Percentiles rank a stretch among this genome's conserved stretches.
Conservation (phyloP, 1,140 invertebrate species). For the Caenorhabditis latens region DNA sequence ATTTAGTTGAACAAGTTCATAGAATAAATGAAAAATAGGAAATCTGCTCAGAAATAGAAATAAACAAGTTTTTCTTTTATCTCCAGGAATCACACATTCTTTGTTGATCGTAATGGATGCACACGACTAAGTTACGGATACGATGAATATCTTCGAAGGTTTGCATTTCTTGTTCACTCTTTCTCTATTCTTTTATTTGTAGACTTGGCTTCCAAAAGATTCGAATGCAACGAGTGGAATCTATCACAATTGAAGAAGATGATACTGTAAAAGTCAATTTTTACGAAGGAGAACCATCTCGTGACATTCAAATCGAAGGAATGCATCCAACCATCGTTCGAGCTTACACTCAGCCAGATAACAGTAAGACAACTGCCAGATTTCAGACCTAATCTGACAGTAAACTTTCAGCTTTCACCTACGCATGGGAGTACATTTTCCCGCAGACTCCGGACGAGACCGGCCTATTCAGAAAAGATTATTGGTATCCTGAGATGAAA, state of each 20-base stretch:
- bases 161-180: not conserved
- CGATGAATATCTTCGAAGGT: constrained; percentile 31
- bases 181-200: not conserved
- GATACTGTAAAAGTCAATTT: constrained; percentile 44
- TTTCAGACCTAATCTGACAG: not conserved
- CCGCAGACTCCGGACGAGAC: not conserved
- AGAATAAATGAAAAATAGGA: not conserved
- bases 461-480: constrained; percentile 40
- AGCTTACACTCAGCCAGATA: constrained; percentile 23
- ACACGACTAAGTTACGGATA: not conserved
- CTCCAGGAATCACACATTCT: constrained; percentile 28
- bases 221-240: constrained; percentile 2
- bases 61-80: not conserved
- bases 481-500: constrained; percentile 36
- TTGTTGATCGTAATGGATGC: constrained; percentile 17
- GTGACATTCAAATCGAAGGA: constrained; percentile 24
- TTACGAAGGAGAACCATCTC: constrained; percentile 28
- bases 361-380: not conserved
- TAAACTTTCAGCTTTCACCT: constrained; percentile 19
- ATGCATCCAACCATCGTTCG: constrained; percentile 25
- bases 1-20: too few relatives aligned
- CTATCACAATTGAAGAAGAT: not conserved
- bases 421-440: constrained; percentile 39
- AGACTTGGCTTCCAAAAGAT: constrained; percentile 35
- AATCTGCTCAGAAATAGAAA: not conserved